phyloP scores from a whole-genome alignment of 2,113 vertebrate genomes.

The Chloebia gouldiae region DNA sequence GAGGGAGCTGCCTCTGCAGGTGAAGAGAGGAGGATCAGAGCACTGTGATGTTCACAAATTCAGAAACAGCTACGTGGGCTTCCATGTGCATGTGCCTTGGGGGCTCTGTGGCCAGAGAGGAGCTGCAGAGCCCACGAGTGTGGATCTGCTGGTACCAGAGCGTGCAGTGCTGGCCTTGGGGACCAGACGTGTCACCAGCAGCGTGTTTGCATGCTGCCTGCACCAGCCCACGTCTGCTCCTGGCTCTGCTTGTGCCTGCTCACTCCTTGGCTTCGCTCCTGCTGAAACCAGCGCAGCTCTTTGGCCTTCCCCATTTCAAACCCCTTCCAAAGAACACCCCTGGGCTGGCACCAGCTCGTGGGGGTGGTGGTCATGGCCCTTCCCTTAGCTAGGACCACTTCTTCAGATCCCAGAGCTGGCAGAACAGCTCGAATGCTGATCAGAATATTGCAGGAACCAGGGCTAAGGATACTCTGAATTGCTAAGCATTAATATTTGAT shows the following conservation, averaged over 20 bases:
- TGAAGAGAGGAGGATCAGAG: not conserved
- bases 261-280: not conserved
- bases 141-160: not conserved
- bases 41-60: not conserved
- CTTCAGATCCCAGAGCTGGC: not conserved
- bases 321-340: not conserved
- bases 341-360: not conserved
- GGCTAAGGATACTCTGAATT: not conserved
- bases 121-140: not conserved
- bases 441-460: not conserved
- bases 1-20: not conserved
- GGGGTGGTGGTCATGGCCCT: fast-evolving
- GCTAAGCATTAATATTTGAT: conserved; percentile 56
- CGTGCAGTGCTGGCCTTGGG: not conserved
- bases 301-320: not conserved
- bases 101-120: not conserved
- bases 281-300: not conserved
- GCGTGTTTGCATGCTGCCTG: not conserved
- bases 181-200: not conserved
- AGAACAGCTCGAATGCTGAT: not conserved
- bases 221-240: not conserved
- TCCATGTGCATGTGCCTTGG: not conserved
- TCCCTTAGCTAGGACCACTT: not conserved
- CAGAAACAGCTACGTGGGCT: not conserved
- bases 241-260: not conserved